Base-by-base conservation (phyloP, 2,113 vertebrate species). In the Platysteira castanea region DNA sequence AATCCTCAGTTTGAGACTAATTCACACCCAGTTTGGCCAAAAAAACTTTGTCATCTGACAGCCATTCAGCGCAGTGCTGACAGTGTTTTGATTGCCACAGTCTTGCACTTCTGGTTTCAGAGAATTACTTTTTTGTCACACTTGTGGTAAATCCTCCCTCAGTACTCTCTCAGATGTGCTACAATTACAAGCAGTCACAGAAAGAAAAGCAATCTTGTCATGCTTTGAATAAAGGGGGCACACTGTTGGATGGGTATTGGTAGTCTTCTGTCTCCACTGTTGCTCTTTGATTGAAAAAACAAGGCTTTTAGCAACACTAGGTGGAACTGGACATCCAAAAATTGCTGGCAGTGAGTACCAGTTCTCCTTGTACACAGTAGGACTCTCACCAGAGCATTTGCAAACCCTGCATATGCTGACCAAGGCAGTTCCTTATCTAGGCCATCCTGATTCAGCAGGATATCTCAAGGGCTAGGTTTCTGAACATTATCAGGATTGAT, bases 261-360 rank as follows among this genome's bases (percentile, higher is more conserved):
- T 94, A 85, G 52, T 8, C 26, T 77, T 86, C 21, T 70, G 35
- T 21, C 44, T 54, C 26, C 26, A 22, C 28, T 37, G 6, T 24
- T 21, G 4, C 16, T 57, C 26, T 69, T 73, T 31, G 27, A 28
- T 28, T 76, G 37, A 35, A 76, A 83, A 94, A 85, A 22, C 10
- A 83, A 53, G 30, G 27, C 15, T 80, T 75, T 15, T 26, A 49
- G 17, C 5, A 75, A 10, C 9, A 47, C 54, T 21, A 39, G 1
- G 3, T 13, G 33, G 33, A 73, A 79, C n/a, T n/a, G 26, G 23
- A 7, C 0, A 0, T 42, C 19, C 67, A 80, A 76, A 90, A 77
- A 15, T 21, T 67, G 12, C 15, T 7, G 2, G 2, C 19, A 71
- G 7, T 28, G 15, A 22, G 17, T 64, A 24, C 7, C 2, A 1